phyloP scores from a whole-genome alignment of 2,888 invertebrate species.

The Nephrotoma appendiculata region DNA sequence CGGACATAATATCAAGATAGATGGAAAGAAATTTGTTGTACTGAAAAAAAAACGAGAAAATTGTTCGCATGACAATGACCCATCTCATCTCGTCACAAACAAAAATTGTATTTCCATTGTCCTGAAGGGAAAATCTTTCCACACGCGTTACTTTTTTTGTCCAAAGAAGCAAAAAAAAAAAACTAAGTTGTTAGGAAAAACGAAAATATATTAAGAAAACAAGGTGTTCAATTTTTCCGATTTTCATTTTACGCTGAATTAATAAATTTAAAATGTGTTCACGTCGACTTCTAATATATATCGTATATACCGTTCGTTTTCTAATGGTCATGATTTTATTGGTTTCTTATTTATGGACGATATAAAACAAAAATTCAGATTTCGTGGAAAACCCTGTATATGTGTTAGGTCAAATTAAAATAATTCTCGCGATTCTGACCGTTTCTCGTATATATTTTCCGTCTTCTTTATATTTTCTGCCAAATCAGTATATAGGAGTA shows the following conservation, averaged over 20 bases:
- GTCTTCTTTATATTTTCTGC: background rate
- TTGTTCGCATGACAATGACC: conserved; percentile 5
- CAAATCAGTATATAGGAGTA: background rate
- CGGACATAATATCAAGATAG: background rate
- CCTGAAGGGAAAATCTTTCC: conserved; percentile 5
- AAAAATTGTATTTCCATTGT: conserved; percentile 6
- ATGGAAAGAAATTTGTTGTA: background rate
- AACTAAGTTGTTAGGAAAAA: background rate
- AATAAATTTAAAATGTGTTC: background rate
- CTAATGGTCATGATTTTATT: background rate
- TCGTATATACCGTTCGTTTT: background rate
- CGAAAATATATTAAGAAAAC: background rate
- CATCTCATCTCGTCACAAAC: conserved; percentile 8
- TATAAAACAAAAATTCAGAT: background rate
- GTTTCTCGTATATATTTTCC: background rate
- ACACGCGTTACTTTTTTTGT: background rate
- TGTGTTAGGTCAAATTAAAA: conserved; percentile 4
- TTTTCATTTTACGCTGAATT: background rate
- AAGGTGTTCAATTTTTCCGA: background rate
- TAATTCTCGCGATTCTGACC: conserved; percentile 6
- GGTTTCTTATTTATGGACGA: background rate
- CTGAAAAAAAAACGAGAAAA: background rate
- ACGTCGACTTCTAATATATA: background rate
- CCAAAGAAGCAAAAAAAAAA: background rate
- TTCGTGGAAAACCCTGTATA: background rate